A percentile compares a stretch with the other conserved stretches of the same genome.
phyloP scores from a whole-genome alignment of 2,888 invertebrate genomes.

The Folsomia candida region DNA sequence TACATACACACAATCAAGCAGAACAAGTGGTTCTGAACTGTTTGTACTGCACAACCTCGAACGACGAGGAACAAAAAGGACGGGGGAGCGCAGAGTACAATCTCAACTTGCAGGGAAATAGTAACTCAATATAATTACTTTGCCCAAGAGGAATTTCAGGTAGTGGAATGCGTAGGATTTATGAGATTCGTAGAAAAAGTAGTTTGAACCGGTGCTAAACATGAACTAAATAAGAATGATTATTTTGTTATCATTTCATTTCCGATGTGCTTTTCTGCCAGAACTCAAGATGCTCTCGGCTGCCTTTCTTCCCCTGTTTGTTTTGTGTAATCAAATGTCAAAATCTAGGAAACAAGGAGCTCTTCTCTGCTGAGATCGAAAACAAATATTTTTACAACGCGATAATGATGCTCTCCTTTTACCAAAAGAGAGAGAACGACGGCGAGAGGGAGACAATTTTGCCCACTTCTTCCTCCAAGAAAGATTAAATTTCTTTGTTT shows the following conservation, averaged over 20 bases:
- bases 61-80: no score
- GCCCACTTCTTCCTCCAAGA: background rate
- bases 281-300: background rate
- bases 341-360: background rate
- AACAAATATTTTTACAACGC: constrained; percentile 6
- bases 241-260: background rate
- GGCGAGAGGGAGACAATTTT: background rate
- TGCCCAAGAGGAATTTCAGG: no score
- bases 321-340: background rate
- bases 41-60: no score
- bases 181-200: background rate
- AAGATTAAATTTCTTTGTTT: background rate
- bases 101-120: no score
- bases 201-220: no score
- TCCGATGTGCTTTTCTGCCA: background rate
- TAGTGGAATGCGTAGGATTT: no score
- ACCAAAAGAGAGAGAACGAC: background rate
- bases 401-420: background rate
- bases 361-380: background rate
- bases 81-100: no score
- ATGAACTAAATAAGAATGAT: background rate
- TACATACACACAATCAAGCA: background rate
- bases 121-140: no score
- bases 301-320: background rate
- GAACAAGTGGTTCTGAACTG: no score